Percentiles rank a stretch among this genome's conserved stretches.
phyloP scores from a whole-genome alignment of 2,797 vertebrate genomes.

The Sus cebifrons region DNA sequence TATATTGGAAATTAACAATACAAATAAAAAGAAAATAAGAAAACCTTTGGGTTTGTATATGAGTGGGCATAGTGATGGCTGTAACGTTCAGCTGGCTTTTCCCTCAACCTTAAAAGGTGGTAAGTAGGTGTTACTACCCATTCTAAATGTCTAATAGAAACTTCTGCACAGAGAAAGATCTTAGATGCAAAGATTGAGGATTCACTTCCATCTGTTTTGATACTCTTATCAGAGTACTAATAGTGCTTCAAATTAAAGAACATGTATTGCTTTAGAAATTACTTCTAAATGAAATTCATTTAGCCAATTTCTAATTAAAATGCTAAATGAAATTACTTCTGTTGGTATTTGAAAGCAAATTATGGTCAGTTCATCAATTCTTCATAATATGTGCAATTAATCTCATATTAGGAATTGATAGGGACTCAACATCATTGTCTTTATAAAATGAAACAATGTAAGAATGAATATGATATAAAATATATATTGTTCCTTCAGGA shows the following conservation, averaged over 20 bases:
- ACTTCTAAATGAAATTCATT: slow-evolving; percentile 69
- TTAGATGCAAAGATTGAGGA: slow-evolving; percentile 60
- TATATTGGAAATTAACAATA: background rate
- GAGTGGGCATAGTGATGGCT: background rate
- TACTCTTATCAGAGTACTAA: slow-evolving; percentile 25
- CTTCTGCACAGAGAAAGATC: slow-evolving; percentile 75
- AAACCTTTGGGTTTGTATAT: background rate
- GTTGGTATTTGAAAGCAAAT: slow-evolving; percentile 67
- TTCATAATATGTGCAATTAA: slow-evolving; percentile 59
- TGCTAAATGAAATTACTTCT: slow-evolving; percentile 71
- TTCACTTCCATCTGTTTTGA: slow-evolving; percentile 30
- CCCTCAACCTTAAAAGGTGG: background rate
- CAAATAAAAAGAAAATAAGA: slow-evolving; percentile 38
- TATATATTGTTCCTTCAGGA: background rate
- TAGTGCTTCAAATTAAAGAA: slow-evolving; percentile 85
- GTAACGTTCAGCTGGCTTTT: background rate
- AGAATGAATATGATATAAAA: background rate
- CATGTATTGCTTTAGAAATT: slow-evolving; percentile 70
- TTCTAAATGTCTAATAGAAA: slow-evolving; percentile 78
- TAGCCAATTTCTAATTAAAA: slow-evolving; percentile 67
- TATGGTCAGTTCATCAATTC: slow-evolving; percentile 21
- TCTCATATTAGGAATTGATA: slow-evolving; percentile 19
- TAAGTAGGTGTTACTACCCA: background rate
- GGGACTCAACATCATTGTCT: background rate
- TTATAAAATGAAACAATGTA: slow-evolving; percentile 51